Evolutionary conservation across 2,888 invertebrate species (phyloP).

Genomic region (Drosophila tanythrix): DNA sequence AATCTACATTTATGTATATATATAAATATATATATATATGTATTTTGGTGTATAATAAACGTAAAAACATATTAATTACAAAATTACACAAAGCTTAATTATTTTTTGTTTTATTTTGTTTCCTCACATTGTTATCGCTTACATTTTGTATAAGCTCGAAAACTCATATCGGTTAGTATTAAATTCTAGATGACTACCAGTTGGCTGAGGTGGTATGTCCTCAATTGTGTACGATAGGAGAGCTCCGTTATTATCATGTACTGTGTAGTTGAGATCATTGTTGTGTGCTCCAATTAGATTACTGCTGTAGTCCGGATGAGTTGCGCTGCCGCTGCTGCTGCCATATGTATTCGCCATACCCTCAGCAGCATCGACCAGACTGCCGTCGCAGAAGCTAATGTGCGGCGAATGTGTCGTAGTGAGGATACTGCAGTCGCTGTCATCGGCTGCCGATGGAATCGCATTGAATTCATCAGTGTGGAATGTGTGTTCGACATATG

Average conservation of each 20-base stretch:
- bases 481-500: conserved; percentile 74
- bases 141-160: conserved; percentile 74
- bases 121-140: conserved; percentile 70
- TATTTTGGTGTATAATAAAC: conserved; percentile 69
- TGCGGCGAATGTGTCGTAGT: conserved; percentile 75
- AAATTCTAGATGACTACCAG: conserved; percentile 83
- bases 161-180: conserved; percentile 79
- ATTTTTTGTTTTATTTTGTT: conserved; percentile 21
- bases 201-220: conserved; percentile 79
- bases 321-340: conserved; percentile 25
- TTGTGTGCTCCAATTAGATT: conserved; percentile 68
- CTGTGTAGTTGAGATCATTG: conserved; percentile 79
- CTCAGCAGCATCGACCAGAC: conserved; percentile 64
- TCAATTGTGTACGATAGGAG: conserved; percentile 78
- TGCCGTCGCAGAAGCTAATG: conserved; percentile 57
- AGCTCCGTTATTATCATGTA: conserved; percentile 78
- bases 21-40: conserved; percentile 53
- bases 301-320: conserved; percentile 59
- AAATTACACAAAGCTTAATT: conserved; percentile 74
- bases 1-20: conserved; percentile 41
- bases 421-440: conserved; percentile 78
- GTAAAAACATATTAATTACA: conserved; percentile 69
- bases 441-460: conserved; percentile 73
- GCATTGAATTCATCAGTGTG: conserved; percentile 74
- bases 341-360: conserved; percentile 59